Evolutionary conservation across 2,113 vertebrate genomes (phyloP).

Genomic region (Indicator indicator): DNA sequence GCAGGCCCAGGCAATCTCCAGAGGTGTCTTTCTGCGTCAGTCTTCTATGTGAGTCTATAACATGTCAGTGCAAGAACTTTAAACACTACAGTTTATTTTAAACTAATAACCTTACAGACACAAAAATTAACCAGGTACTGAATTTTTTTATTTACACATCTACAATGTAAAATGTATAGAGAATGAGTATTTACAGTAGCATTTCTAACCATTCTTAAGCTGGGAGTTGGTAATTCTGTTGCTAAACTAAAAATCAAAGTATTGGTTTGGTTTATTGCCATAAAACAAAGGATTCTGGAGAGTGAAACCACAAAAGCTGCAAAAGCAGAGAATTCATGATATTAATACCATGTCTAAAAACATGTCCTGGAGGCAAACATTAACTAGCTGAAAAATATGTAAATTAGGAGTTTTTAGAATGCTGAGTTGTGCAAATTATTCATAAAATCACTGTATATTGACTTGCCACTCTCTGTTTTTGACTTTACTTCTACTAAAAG

Average conservation of each 20-base stretch:
- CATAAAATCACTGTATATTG: not conserved
- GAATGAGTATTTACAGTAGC: not conserved
- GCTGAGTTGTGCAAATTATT: not conserved
- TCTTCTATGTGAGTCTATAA: not conserved
- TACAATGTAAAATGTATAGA: not conserved
- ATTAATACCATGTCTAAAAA: not conserved
- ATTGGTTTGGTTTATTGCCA: not conserved
- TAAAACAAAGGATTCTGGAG: not conserved
- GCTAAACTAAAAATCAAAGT: not conserved
- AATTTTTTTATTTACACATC: not conserved
- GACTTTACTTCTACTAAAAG: not conserved
- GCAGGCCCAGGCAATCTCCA: not conserved
- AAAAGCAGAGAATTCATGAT: not conserved
- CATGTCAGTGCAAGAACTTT: not conserved
- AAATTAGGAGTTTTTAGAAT: conserved; percentile 2
- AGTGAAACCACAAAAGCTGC: not conserved
- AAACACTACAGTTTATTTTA: not conserved
- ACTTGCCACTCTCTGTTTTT: not conserved
- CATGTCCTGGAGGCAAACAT: not conserved
- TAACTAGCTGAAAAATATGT: not conserved
- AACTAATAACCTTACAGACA: not conserved
- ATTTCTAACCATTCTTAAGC: not conserved
- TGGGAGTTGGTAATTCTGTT: not conserved
- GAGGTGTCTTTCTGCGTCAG: not conserved
- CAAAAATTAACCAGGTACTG: not conserved